Percentiles rank a stretch among this genome's conserved stretches.
These are phyloP conservation scores for Callionymus lyra DNA, from an alignment of 2,113 vertebrate species.

Conservation along the genomic window DNA sequence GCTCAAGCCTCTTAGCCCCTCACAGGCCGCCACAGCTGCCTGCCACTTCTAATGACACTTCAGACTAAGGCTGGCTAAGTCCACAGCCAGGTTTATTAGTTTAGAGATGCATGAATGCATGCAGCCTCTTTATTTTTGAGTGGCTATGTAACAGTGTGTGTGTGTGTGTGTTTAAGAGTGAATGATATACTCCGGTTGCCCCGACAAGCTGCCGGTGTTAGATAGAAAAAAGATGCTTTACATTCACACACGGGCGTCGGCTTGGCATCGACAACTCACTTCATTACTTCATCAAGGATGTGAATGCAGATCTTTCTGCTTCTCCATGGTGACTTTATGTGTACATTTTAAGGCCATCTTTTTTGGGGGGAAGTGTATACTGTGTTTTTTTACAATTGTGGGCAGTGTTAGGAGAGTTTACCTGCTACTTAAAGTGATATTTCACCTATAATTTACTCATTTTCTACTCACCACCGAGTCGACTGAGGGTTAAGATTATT, in stretches of 20 bases:
- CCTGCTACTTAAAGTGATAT: too few relatives aligned
- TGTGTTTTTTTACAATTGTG: too few relatives aligned
- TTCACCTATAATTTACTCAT: too few relatives aligned
- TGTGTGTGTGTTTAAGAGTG: slow-evolving; percentile 8
- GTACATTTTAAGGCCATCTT: too few relatives aligned
- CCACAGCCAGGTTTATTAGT: slow-evolving; percentile 56
- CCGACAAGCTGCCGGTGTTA: slow-evolving; percentile 38
- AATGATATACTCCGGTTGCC: slow-evolving; percentile 17
- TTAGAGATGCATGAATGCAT: slow-evolving; percentile 47
- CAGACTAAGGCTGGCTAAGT: slow-evolving; percentile 50
- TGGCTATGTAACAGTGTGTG: slow-evolving; percentile 9
- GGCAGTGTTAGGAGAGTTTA: too few relatives aligned
- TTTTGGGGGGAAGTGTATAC: too few relatives aligned
- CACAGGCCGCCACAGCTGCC: slow-evolving; percentile 49
- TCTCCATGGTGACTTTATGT: slow-evolving; percentile 30
- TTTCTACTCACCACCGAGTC: too few relatives aligned
- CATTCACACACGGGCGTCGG: slow-evolving; percentile 33
- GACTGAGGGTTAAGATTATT: too few relatives aligned
- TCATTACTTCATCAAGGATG: slow-evolving; percentile 45
- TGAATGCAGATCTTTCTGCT: slow-evolving; percentile 29
- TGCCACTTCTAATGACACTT: slow-evolving; percentile 61
- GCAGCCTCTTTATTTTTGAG: slow-evolving; percentile 17
- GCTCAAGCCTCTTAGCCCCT: slow-evolving; percentile 51
- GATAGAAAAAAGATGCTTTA: slow-evolving; percentile 39
- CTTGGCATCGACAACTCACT: slow-evolving; percentile 22